Evolutionary conservation across 2,113 vertebrate genomes (phyloP), one percentile per base, ranked within the genome.

Genomic region (Podocnemis expansa): DNA sequence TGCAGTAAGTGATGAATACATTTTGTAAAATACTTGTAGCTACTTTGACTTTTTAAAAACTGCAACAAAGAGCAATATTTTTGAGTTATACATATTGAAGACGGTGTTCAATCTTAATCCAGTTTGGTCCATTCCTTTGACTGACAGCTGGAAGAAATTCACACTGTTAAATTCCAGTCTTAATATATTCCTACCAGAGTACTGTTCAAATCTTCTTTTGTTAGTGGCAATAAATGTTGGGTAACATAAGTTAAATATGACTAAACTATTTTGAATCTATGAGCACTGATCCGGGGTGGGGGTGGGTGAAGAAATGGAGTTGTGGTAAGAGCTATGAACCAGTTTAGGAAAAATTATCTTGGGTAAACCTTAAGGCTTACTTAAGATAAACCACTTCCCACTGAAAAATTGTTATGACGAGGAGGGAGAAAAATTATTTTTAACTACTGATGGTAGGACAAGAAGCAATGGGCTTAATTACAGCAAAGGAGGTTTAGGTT

Each of bases 71-170:
- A 81, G 85, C 90, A 96, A 88, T 10, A 67, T 73, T 93, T 89
- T 80, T 47, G 82, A 91, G 93, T 96, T 96, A 19, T 12, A 51
- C 25, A 29, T 76, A 80, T 63, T 80, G 34, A 34, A 43, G 8
- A 86, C 70, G 86, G 3, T 83, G 94, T 89, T 88, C 4, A 88
- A 0, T 63, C 78, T 93, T 47, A 84, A 58, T 93, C 88, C 22
- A 12, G 81, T 89, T 55, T 87, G n/a, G 90, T 87, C 10, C 56
- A 49, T 96, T 98, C 73, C 31, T 45, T 94, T 92, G 76, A 92
- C 78, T 90, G 92, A 90, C 4, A 94, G 89, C 89, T 96, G 83
- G 84, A 84, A 95, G 87, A 79, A 96, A 95, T 95, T 92, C 63
- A 91, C 49, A 91, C 93, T 22, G 3, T 67, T 96, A 91, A 89